Conservation (phyloP, 1,140 invertebrate species). For the Atopsyche davidsoni region DNA sequence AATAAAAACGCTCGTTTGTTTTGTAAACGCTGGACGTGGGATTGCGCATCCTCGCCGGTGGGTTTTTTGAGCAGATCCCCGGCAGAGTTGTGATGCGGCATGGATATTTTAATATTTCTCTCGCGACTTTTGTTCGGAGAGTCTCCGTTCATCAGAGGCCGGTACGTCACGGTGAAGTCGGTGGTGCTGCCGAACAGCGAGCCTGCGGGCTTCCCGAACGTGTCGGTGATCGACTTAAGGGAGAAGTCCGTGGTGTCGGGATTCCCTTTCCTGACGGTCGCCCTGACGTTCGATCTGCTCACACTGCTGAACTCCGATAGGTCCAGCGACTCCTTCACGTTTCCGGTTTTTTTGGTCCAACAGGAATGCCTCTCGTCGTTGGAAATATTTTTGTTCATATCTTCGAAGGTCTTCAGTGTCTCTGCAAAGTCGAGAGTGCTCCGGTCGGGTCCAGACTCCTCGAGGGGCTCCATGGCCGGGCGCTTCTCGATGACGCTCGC, state of each 20-base stretch:
- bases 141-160: constrained; percentile 9
- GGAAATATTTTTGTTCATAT: constrained; percentile 33
- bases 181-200: not conserved
- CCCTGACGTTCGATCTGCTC: constrained; percentile 10
- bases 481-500: constrained; percentile 24
- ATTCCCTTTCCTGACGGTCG: constrained; percentile 15
- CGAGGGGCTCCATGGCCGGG: constrained; percentile 11
- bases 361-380: constrained; percentile 24
- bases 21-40: constrained; percentile 17
- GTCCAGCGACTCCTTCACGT: constrained; percentile 16
- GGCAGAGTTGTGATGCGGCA: constrained; percentile 2
- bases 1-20: constrained; percentile 25
- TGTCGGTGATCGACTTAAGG: constrained; percentile 7
- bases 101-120: constrained; percentile 9
- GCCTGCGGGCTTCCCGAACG: not conserved
- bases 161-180: too few species aligned
- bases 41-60: constrained; percentile 10
- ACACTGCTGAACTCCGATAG: constrained; percentile 12
- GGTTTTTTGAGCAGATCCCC: constrained; percentile 7
- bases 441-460: constrained; percentile 31
- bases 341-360: constrained; percentile 29
- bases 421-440: constrained; percentile 32
- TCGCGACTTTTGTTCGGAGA: constrained; percentile 9
- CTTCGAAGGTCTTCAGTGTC: constrained; percentile 25
- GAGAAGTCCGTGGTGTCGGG: constrained; percentile 1